Evolutionary conservation across 1,140 invertebrate species (phyloP).

Genomic region (Drosophila mauritiana): DNA sequence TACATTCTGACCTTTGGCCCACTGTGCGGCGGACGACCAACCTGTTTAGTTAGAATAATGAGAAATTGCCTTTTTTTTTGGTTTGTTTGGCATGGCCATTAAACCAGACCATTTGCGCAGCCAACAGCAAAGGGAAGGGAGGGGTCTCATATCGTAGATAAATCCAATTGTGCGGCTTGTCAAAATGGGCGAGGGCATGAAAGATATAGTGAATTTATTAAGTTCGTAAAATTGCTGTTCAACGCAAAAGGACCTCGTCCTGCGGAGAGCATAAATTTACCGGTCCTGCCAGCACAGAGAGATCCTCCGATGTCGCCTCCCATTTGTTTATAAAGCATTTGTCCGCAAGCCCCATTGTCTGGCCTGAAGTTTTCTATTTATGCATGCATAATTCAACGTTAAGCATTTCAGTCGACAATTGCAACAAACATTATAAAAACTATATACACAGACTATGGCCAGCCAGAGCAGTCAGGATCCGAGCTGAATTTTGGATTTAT

Average conservation of each 20-base stretch:
- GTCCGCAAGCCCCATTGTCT: slow-evolving; percentile 8
- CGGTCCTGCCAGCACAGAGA: slow-evolving; percentile 27
- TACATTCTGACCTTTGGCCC: slow-evolving; percentile 35
- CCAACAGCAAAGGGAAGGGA: slow-evolving; percentile 13
- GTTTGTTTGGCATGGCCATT: slow-evolving; percentile 63
- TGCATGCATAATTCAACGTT: slow-evolving; percentile 76
- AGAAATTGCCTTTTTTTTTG: slow-evolving; percentile 66
- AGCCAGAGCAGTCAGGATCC: slow-evolving; percentile 11
- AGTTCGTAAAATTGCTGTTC: slow-evolving; percentile 74
- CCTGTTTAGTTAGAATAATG: slow-evolving; percentile 79
- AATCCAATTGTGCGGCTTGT: slow-evolving; percentile 77
- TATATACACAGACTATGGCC: slow-evolving; percentile 35
- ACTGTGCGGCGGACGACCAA: slow-evolving; percentile 50
- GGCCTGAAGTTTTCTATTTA: slow-evolving; percentile 52
- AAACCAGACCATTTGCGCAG: slow-evolving; percentile 66
- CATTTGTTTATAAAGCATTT: slow-evolving; percentile 73
- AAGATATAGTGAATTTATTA: slow-evolving; percentile 83
- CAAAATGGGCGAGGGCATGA: slow-evolving; percentile 53
- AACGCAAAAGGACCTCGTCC: slow-evolving; percentile 17
- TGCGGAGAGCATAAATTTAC: slow-evolving; percentile 65
- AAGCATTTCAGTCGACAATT: slow-evolving; percentile 79
- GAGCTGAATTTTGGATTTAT: slow-evolving; percentile 57
- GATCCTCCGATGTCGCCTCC: slow-evolving; percentile 43
- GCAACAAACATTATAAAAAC: slow-evolving; percentile 63
- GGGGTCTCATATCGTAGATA: slow-evolving; percentile 62